A percentile compares a stretch with the other conserved stretches of the same genome.
phyloP scores from a whole-genome alignment of 2,797 vertebrate species.

The Percopsis omiscomaycus region DNA sequence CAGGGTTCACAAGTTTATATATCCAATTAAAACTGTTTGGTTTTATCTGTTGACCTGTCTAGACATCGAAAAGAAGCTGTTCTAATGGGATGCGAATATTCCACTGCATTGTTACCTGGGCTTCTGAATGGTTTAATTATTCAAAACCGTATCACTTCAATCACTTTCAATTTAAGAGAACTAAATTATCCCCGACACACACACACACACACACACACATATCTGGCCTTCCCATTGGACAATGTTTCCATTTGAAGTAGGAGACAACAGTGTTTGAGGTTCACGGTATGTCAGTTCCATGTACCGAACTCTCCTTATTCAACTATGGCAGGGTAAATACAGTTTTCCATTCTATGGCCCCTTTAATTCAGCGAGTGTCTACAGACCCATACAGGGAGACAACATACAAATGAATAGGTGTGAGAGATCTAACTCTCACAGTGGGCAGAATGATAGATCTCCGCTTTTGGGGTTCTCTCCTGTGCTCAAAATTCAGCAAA shows the following conservation, averaged over 20 bases:
- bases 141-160: constrained; percentile 10
- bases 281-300: too few relatives aligned
- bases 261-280: too few relatives aligned
- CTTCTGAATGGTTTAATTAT: constrained; percentile 2
- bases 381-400: constrained; percentile 11
- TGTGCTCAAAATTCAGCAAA: constrained; percentile 15
- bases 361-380: constrained; percentile 32
- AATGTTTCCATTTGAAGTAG: too few relatives aligned
- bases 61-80: too few relatives aligned
- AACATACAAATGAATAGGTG: constrained; percentile 29
- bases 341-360: too few relatives aligned
- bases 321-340: too few relatives aligned
- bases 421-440: constrained; percentile 22
- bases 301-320: too few relatives aligned
- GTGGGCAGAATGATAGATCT: constrained; percentile 47
- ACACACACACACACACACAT: neutral
- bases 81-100: too few relatives aligned
- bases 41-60: too few relatives aligned
- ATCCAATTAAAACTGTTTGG: too few relatives aligned
- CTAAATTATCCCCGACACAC: neutral
- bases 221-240: too few relatives aligned
- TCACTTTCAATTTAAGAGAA: constrained; percentile 13
- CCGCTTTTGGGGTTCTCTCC: constrained; percentile 21
- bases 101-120: neutral
- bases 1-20: too few relatives aligned